Conservation (phyloP, 2,797 vertebrate species). For the Sciurus vulgaris region DNA sequence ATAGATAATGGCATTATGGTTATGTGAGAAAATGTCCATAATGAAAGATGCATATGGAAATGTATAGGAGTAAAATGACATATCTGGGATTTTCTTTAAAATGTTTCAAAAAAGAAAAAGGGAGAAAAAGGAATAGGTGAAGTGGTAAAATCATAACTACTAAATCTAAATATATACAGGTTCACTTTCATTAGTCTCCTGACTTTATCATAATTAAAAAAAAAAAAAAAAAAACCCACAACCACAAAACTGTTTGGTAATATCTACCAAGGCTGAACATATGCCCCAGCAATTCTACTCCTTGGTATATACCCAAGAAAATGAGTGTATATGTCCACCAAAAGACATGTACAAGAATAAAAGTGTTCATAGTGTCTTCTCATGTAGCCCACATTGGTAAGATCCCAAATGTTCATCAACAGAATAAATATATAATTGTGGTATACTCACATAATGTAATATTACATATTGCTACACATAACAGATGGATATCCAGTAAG, state of each 20-base stretch:
- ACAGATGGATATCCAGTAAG: neutral
- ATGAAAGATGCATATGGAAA: neutral
- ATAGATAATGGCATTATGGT: neutral
- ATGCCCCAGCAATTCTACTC: neutral
- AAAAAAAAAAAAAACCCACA: neutral
- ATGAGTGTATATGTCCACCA: neutral
- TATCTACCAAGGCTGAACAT: constrained; percentile 1
- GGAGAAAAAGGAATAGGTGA: neutral
- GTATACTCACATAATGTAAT: neutral
- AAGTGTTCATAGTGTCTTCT: constrained; percentile 18
- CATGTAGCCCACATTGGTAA: neutral
- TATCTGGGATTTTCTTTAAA: neutral
- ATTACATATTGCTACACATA: neutral
- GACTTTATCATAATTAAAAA: neutral
- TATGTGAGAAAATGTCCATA: neutral
- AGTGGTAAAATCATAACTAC: neutral
- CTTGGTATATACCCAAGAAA: neutral
- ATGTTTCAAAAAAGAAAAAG: neutral
- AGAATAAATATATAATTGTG: neutral
- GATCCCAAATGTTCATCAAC: neutral
- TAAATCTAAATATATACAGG: neutral
- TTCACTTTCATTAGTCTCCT: neutral
- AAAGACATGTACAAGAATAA: neutral
- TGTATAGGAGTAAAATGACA: neutral
- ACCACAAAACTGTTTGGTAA: neutral